A percentile compares a stretch with the other conserved stretches of the same genome.
Evolutionary conservation across 2,797 vertebrate species (phyloP).

Genomic region (Coranthus polyacanthus): DNA sequence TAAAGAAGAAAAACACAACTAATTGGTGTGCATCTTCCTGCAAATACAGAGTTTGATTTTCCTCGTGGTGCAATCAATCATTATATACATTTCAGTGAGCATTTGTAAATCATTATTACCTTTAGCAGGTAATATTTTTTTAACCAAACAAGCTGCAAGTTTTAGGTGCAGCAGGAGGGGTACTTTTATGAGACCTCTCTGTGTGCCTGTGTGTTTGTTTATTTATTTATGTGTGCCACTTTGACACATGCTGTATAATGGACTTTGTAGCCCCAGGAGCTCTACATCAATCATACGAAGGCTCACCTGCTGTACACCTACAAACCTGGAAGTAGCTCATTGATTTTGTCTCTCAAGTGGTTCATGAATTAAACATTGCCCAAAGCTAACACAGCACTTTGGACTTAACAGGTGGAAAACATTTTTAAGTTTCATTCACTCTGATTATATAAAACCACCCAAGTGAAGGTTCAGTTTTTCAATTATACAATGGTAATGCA

Average conservation of each 20-base stretch:
- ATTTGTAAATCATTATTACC: too few relatives aligned
- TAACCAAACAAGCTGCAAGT: too few relatives aligned
- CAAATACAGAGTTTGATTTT: too few relatives aligned
- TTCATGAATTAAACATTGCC: slow-evolving; percentile 58
- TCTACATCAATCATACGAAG: slow-evolving; percentile 40
- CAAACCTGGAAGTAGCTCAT: slow-evolving; percentile 37
- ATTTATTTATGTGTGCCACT: slow-evolving; percentile 29
- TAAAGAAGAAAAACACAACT: neutral
- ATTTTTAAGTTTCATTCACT: slow-evolving; percentile 31
- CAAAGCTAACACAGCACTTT: slow-evolving; percentile 20
- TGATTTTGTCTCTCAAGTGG: slow-evolving; percentile 47
- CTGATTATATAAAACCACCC: slow-evolving; percentile 22
- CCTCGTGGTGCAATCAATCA: too few relatives aligned
- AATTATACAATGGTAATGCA: slow-evolving; percentile 26
- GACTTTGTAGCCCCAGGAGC: slow-evolving; percentile 1
- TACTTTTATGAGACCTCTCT: neutral
- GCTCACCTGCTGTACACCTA: slow-evolving; percentile 26
- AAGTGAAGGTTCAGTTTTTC: slow-evolving; percentile 7
- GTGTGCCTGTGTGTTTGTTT: slow-evolving; percentile 19
- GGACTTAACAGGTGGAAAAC: slow-evolving; percentile 14
- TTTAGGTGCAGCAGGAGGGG: too few relatives aligned
- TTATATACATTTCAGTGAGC: too few relatives aligned
- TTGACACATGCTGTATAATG: slow-evolving; percentile 13
- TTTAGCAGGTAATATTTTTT: too few relatives aligned
- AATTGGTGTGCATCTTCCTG: neutral